Conservation (phyloP, 2,888 invertebrate species). For the Physocephala rufipes region DNA sequence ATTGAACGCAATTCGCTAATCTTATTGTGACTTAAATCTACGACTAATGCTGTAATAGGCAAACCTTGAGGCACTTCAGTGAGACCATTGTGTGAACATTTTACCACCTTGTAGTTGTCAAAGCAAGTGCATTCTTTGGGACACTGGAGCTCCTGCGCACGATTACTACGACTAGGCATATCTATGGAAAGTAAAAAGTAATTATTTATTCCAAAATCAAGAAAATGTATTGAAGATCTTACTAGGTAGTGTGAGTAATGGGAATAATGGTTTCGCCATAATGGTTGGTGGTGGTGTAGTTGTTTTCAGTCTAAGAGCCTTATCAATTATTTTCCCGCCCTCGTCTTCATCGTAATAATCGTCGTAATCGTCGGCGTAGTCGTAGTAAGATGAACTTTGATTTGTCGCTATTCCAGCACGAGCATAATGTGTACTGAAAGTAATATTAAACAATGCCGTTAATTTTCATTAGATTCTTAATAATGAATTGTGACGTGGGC, state of each 20-base stretch:
- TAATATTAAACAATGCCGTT: neutral
- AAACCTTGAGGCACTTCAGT: constrained; percentile 67
- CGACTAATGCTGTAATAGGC: constrained; percentile 56
- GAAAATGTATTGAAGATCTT: constrained; percentile 25
- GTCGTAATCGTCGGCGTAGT: constrained; percentile 51
- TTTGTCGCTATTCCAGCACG: constrained; percentile 52
- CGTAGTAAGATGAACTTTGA: constrained; percentile 45
- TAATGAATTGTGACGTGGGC: too few species aligned
- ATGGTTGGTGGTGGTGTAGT: constrained; percentile 36
- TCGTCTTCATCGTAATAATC: constrained; percentile 51
- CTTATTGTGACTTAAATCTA: constrained; percentile 63
- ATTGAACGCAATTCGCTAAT: constrained; percentile 56
- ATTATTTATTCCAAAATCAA: neutral
- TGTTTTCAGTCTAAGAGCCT: constrained; percentile 28
- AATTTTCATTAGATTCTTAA: too few species aligned
- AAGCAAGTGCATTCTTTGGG: constrained; percentile 60
- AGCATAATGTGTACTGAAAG: constrained; percentile 53
- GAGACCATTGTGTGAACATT: constrained; percentile 68
- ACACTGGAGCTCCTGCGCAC: constrained; percentile 58
- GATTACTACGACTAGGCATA: constrained; percentile 52
- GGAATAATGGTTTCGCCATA: constrained; percentile 23
- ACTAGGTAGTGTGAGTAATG: constrained; percentile 27
- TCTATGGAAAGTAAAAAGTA: neutral
- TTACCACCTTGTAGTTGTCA: constrained; percentile 59
- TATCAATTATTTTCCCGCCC: constrained; percentile 31